These are phyloP conservation scores for Lytechinus pictus DNA, from an alignment of 35 echinoderm and acorn worm genomes.

Conservation along the genomic window DNA sequence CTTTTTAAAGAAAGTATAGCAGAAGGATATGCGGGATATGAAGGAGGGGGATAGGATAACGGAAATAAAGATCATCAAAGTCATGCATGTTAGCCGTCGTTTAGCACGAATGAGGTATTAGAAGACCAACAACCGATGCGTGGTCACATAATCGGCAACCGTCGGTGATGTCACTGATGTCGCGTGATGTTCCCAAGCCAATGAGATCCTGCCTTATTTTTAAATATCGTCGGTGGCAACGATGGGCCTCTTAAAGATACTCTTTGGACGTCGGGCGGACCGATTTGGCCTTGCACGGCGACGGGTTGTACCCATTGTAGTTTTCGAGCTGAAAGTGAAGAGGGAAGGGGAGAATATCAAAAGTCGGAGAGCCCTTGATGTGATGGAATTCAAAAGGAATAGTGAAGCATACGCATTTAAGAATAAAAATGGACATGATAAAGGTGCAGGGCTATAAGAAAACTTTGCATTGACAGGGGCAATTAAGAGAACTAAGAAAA, in stretches of 20 bases:
- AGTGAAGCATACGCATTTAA: not conserved
- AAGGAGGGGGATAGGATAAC: not conserved
- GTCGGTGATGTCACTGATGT: not conserved
- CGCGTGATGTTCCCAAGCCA: not conserved
- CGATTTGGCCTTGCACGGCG: not conserved
- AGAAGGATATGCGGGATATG: not conserved
- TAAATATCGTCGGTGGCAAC: conserved; percentile 26
- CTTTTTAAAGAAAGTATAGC: not conserved
- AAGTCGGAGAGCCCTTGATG: not conserved
- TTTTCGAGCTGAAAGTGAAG: conserved; percentile 28
- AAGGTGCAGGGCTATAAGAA: not conserved
- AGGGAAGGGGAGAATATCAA: conserved; percentile 30
- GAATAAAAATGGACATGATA: not conserved
- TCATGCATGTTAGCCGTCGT: not conserved
- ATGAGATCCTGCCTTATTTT: not conserved
- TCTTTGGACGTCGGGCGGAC: conserved; percentile 27
- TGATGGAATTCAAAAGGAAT: not conserved
- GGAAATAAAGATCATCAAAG: not conserved
- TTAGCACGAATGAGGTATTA: not conserved
- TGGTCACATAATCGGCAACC: not conserved
- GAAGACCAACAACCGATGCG: not conserved
- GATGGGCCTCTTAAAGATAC: conserved; percentile 45
- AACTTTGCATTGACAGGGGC: not conserved
- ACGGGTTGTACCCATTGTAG: not conserved
- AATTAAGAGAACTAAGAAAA: not conserved